Evolutionary conservation across 2,888 invertebrate genomes (phyloP), one percentile per base, ranked within the genome.

Genomic region (Luperina testacea): DNA sequence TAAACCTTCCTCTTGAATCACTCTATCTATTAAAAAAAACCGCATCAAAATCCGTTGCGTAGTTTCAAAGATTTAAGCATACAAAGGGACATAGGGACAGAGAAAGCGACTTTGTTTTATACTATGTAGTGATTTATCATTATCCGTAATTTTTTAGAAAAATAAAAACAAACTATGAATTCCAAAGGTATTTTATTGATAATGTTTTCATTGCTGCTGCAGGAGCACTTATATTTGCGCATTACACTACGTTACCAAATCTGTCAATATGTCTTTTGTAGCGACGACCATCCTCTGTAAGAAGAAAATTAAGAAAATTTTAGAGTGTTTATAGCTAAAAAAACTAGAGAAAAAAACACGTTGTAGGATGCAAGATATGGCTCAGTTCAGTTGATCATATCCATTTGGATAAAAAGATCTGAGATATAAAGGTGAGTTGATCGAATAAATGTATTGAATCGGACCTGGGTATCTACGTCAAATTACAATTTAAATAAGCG

Each of bases 211-310:
- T 38, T 71, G 45, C 68, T 75, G 45, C 70, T 71, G n/a, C n/a
- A n/a, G 15, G n/a, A 64, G 42, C 15, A 53, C 27, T 72, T 65
- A 69, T 67, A 69, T 67, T 72, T 75, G 20, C 63, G 24, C 45
- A 48, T 71, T 67, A 42, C 48, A 48, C 51, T 67, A 48, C 20
- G 3, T 72, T 59, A 61, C 27, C 73, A 57, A 72, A 63, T 68
- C 48, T 79, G 20, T 57, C n/a, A 72, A 77, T 75, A 64, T 77
- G 45, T 83, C 86, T 80, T 83, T 68, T 85, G 69, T 75, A 70
- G 67, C 85, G 85, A 61, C 75, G 85, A 70, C 4, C 20, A 45
- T 79, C 74, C 4, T 38, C 85, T 86, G 85, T 27, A 75, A 76
- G 13, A 63, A 78, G 27, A 64, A 42, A 69, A 24, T 45, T 11